Conservation (phyloP, 2,888 invertebrate species). For the Apeira syringaria region DNA sequence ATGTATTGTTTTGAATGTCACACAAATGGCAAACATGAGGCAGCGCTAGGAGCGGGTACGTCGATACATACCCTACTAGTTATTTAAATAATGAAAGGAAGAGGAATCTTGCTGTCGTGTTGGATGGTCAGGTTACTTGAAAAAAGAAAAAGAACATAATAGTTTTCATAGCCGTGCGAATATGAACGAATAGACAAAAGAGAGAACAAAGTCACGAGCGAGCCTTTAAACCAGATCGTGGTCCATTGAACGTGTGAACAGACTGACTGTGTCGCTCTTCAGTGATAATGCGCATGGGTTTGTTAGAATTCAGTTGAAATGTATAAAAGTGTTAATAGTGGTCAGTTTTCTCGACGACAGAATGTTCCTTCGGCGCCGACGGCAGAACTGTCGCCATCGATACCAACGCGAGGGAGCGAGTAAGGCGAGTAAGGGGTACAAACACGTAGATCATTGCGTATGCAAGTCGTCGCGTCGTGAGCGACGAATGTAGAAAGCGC, state of each 20-base stretch:
- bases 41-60: too few species aligned
- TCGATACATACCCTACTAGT: too few species aligned
- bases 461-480: slow-evolving; percentile 56
- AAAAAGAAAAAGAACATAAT: neutral
- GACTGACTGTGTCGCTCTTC: slow-evolving; percentile 12
- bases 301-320: slow-evolving; percentile 25
- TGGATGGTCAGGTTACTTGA: neutral
- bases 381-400: slow-evolving; percentile 37
- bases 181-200: slow-evolving; percentile 22
- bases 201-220: slow-evolving; percentile 28
- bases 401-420: slow-evolving; percentile 37
- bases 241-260: slow-evolving; percentile 24
- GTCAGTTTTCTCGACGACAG: slow-evolving; percentile 22
- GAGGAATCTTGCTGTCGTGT: too few species aligned
- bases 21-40: too few species aligned
- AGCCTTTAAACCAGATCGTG: slow-evolving; percentile 26
- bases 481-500: slow-evolving; percentile 77
- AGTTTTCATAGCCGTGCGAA: slow-evolving; percentile 22
- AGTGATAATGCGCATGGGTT: slow-evolving; percentile 23
- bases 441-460: slow-evolving; percentile 53
- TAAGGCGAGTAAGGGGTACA: slow-evolving; percentile 9
- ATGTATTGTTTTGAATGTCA: too few species aligned
- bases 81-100: too few species aligned
- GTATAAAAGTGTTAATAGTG: slow-evolving; percentile 28
- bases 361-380: slow-evolving; percentile 24